A percentile compares a stretch with the other conserved stretches of the same genome.
phyloP scores from a whole-genome alignment of 2,888 invertebrate genomes.

The Imbricaverruca yamaguchii region DNA sequence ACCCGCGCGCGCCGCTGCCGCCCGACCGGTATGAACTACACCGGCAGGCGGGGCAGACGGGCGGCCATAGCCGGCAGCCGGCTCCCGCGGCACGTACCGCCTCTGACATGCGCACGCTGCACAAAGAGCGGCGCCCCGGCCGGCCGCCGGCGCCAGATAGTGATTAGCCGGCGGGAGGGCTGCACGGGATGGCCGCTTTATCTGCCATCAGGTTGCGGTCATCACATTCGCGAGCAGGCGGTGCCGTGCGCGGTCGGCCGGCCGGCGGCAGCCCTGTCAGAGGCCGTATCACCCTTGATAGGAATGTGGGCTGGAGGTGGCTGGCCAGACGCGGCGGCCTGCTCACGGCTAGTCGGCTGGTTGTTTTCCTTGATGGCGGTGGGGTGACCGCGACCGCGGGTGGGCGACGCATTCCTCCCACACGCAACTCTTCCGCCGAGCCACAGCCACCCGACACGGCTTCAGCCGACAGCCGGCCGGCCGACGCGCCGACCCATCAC shows the following conservation, averaged over 20 bases:
- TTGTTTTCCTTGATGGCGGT: neutral
- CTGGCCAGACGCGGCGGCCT: neutral
- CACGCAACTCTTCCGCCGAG: too few species aligned
- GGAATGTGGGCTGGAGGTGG: slow-evolving; percentile 8
- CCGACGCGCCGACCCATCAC: neutral
- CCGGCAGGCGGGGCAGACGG: neutral
- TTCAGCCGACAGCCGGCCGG: too few species aligned
- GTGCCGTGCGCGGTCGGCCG: too few species aligned
- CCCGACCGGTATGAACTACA: neutral
- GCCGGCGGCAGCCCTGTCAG: neutral
- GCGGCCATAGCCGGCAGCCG: neutral
- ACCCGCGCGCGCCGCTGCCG: neutral
- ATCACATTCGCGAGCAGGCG: too few species aligned
- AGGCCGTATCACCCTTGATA: slow-evolving; percentile 15
- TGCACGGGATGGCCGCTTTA: neutral
- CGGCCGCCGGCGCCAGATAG: neutral
- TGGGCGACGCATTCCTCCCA: too few species aligned
- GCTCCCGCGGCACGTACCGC: neutral
- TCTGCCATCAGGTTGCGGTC: neutral
- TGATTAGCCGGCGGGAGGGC: neutral
- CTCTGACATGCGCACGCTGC: neutral
- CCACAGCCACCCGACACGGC: too few species aligned
- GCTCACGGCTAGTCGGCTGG: neutral
- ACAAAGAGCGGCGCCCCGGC: neutral
- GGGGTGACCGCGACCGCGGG: neutral